phyloP scores from a whole-genome alignment of 2,797 vertebrate species.

The Pogonophryne albipinna region DNA sequence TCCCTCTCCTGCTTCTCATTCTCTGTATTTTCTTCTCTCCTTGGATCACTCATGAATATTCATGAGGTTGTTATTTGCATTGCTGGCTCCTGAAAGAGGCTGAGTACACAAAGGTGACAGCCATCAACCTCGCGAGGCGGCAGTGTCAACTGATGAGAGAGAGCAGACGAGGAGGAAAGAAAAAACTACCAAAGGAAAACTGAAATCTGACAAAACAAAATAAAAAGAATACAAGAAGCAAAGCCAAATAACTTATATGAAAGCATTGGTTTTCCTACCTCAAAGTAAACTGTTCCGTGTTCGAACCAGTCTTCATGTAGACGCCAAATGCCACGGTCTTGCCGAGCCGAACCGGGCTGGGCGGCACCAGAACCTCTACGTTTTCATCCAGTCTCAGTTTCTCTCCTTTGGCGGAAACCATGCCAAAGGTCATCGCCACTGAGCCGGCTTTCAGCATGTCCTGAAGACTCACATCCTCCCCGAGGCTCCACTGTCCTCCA shows the following conservation, averaged over 20 bases:
- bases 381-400: conserved; percentile 89
- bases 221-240: conserved; percentile 18
- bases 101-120: conserved; percentile 74
- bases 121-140: conserved; percentile 63
- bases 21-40: conserved; percentile 57
- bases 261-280: conserved; percentile 84
- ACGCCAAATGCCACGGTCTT: conserved; percentile 90
- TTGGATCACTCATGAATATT: conserved; percentile 64
- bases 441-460: conserved; percentile 90
- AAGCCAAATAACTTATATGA: background rate
- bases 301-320: conserved; percentile 86
- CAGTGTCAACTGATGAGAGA: conserved; percentile 51
- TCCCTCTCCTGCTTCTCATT: conserved; percentile 41
- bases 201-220: conserved; percentile 13
- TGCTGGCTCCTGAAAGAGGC: conserved; percentile 68
- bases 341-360: conserved; percentile 91
- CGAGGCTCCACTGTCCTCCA: conserved; percentile 76
- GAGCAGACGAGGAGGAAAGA: conserved; percentile 26
- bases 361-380: conserved; percentile 87
- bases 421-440: conserved; percentile 87
- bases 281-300: conserved; percentile 90
- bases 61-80: conserved; percentile 74
- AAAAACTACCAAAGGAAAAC: conserved; percentile 16
- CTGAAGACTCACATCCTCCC: conserved; percentile 78
- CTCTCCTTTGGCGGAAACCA: conserved; percentile 83